Conservation (phyloP, 2,888 invertebrate genomes). For the Tanytarsus gracilentus region DNA sequence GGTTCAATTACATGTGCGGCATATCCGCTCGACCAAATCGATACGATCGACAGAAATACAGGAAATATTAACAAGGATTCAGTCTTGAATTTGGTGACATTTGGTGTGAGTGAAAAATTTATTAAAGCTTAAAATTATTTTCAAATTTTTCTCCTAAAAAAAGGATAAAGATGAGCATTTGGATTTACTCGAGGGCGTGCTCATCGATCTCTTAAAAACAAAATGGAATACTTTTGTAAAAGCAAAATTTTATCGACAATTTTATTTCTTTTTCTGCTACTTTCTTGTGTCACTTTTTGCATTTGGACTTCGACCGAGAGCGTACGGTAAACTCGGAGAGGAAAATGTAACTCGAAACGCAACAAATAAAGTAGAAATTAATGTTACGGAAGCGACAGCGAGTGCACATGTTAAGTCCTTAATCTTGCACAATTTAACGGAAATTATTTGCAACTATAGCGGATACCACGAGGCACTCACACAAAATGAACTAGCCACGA, state of each 20-base stretch:
- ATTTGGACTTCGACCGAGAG: conserved; percentile 83
- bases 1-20: conserved; percentile 94
- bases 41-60: conserved; percentile 85
- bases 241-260: conserved; percentile 86
- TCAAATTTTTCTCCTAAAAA: not conserved
- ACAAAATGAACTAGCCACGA: conserved; percentile 33
- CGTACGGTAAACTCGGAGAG: conserved; percentile 43
- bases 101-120: conserved; percentile 59
- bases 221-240: conserved; percentile 98
- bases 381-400: conserved; percentile 37
- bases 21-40: conserved; percentile 88
- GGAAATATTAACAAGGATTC: conserved; percentile 93
- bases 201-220: conserved; percentile 86
- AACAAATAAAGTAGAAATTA: conserved; percentile 37
- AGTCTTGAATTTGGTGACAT: conserved; percentile 89
- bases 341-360: conserved; percentile 33
- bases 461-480: conserved; percentile 31
- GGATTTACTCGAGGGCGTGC: conserved; percentile 86
- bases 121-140: not conserved
- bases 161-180: conserved; percentile 92
- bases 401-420: conserved; percentile 26
- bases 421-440: conserved; percentile 16
- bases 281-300: conserved; percentile 81
- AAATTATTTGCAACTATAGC: conserved; percentile 22
- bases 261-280: conserved; percentile 82